Evolutionary conservation across 2,888 invertebrate genomes (phyloP).

Genomic region (Dynastes maya): DNA sequence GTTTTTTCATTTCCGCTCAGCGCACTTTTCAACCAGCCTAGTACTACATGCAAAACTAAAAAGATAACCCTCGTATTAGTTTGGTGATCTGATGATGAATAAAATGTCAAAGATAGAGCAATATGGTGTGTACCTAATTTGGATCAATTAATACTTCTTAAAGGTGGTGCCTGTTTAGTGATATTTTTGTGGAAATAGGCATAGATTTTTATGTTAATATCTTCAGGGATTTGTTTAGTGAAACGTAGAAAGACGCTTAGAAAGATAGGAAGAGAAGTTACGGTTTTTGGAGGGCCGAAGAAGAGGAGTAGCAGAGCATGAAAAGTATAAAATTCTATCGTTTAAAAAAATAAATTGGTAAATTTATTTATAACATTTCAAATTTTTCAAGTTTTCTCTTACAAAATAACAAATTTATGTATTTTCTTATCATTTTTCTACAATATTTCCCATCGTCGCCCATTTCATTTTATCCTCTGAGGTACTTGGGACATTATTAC

Average conservation of each 20-base stretch:
- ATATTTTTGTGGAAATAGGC: too few relatives aligned
- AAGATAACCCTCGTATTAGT: too few relatives aligned
- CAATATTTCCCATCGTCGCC: slow-evolving; percentile 28
- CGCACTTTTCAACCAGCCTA: too few relatives aligned
- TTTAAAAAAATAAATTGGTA: slow-evolving; percentile 52
- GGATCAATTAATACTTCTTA: too few relatives aligned
- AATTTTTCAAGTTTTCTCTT: slow-evolving; percentile 27
- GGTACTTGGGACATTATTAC: slow-evolving; percentile 26
- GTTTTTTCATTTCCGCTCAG: too few relatives aligned
- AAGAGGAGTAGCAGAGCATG: slow-evolving; percentile 34
- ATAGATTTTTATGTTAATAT: too few relatives aligned
- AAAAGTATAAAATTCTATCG: slow-evolving; percentile 45
- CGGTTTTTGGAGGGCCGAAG: not conserved
- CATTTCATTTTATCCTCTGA: slow-evolving; percentile 35
- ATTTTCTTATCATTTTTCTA: slow-evolving; percentile 3
- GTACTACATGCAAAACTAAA: too few relatives aligned
- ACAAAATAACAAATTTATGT: slow-evolving; percentile 41
- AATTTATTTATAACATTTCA: slow-evolving; percentile 50
- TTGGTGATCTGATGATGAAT: too few relatives aligned
- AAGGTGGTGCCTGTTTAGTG: too few relatives aligned
- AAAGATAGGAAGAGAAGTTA: too few relatives aligned
- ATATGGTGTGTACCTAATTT: too few relatives aligned
- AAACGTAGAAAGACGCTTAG: not conserved
- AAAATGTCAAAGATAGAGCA: too few relatives aligned
- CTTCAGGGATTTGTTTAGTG: not conserved